Evolutionary conservation across 2,888 invertebrate species (phyloP), one percentile per base, ranked within the genome.

Genomic region (Punctoribates punctum): DNA sequence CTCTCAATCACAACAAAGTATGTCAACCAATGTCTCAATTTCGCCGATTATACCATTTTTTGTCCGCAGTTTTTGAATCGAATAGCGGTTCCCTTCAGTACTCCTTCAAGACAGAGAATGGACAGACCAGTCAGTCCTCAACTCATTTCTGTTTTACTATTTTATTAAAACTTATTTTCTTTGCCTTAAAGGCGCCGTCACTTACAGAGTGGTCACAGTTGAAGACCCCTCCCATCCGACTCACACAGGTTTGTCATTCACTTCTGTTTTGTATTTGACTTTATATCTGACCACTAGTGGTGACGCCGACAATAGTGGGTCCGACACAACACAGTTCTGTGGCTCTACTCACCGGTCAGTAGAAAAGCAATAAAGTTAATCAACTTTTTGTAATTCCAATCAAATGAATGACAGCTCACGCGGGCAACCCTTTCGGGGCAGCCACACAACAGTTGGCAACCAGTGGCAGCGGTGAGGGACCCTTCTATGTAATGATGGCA

Each of bases 401-500:
- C 8, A 23, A 17, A 29, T 65, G 17, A 65, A 8, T 3, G 11
- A 65, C 29, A 65, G 62, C 62, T 4, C 62, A 65, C 25, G 27
- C 62, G 29, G 62, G 62, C 29, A 65, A 65, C 25, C 62, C 62
- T 4, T 65, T 65, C 29, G 62, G 62, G 2, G 62, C 62, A 15
- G 29, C 62, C 23, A 65, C 62, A 23, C 62, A 65, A 15, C 62
- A 65, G 15, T 65, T 65, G 34, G 62, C 29, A 11, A 25, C 29
- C 29, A 29, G 29, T n/a, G 29, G 29, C 13, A 29, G 29, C 17
- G 29, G 2, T 29, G 62, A 65, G 27, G 87, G 88, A 62, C 92
- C 92, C 83, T 90, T 91, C 82, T 93, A 90, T 85, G 91, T 94
- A 17, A 91, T 93, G 85, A 90, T 91, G 81, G 90, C 90, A 82